Conservation (phyloP, 2,888 invertebrate genomes). For the Polymixis lichenea region DNA sequence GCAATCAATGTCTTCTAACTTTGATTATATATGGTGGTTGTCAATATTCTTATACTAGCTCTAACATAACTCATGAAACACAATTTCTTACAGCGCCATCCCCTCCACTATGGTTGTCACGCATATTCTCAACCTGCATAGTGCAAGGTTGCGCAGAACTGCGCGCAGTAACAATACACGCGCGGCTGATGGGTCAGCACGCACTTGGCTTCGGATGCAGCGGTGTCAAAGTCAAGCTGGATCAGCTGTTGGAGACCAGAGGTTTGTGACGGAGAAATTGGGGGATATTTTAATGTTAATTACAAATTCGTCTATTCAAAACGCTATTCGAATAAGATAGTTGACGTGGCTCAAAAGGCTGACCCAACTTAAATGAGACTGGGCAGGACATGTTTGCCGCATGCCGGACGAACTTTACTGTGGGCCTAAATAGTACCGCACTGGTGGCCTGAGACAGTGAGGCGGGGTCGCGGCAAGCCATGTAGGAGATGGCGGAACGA, state of each 20-base stretch:
- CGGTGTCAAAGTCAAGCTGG: conserved; percentile 87
- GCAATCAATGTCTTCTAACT: background rate
- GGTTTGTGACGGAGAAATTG: conserved; percentile 68
- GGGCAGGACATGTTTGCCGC: too few relatives aligned
- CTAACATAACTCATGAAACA: background rate
- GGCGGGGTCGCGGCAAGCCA: too few relatives aligned
- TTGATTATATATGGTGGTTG: too few relatives aligned
- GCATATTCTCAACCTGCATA: conserved; percentile 87
- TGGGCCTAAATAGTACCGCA: too few relatives aligned
- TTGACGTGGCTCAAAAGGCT: too few relatives aligned
- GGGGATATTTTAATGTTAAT: too few relatives aligned
- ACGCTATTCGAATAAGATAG: too few relatives aligned
- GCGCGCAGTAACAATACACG: conserved; percentile 90
- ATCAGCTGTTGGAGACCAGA: conserved; percentile 85
- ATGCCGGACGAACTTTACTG: too few relatives aligned
- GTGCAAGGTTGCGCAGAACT: conserved; percentile 93
- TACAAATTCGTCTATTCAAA: too few relatives aligned
- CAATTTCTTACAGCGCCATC: conserved; percentile 74
- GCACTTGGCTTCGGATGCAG: conserved; percentile 81
- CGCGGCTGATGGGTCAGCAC: conserved; percentile 61
- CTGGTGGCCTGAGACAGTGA: too few relatives aligned
- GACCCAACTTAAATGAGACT: too few relatives aligned
- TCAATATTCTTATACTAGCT: background rate
- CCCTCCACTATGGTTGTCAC: conserved; percentile 79
- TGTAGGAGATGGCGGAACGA: too few relatives aligned